Base-by-base conservation (phyloP, 2,888 invertebrate genomes). In the Antheraea yamamai region DNA sequence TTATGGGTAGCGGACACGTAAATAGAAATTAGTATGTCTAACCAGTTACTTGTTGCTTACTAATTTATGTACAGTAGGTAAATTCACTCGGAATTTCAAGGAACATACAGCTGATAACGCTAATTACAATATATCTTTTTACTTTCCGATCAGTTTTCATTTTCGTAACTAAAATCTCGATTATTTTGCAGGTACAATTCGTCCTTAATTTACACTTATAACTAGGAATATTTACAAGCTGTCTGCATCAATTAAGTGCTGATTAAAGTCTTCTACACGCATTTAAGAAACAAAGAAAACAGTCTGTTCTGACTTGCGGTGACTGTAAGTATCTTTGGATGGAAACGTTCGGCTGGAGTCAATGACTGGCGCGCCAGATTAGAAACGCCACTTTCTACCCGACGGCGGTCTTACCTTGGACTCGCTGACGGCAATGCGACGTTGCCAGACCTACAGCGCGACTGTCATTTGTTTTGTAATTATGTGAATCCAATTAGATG, bases 341-440 rank as follows among this genome's bases (percentile, higher is more conserved):
- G 75, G 26, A 75, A 74, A 75, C 75, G 73, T 35, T 55, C 88
- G 91, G 64, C 39, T 70, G 70, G 92, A 93, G 94, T 94, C 94
- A 94, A 89, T 94, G 94, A 94, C 93, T 93, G 94, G 80, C 85
- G 88, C 84, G 82, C 89, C 88, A 93, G 94, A 94, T 94, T 94
- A 94, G 94, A 93, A 94, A 94, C 93, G 89, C 82, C 87, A 92
- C 93, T 94, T 94, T 94, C 94, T 93, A 93, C 88, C 81, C 82
- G 81, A 85, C 88, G 92, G 91, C 92, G 91, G 92, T 85, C 81
- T 81, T 88, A 90, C 74, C 76, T 79, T 89, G 88, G 87, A 88
- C 80, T 77, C 78, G 79, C 83, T 90, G 91, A 80, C 88, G 93
- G 73, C 71, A 26, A 66, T 16, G 74, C 73, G 75, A 58, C 75